A percentile compares a stretch with the other conserved stretches of the same genome.
Evolutionary conservation across 2,888 invertebrate species (phyloP).

Genomic region (Hofmannophila pseudospretella): DNA sequence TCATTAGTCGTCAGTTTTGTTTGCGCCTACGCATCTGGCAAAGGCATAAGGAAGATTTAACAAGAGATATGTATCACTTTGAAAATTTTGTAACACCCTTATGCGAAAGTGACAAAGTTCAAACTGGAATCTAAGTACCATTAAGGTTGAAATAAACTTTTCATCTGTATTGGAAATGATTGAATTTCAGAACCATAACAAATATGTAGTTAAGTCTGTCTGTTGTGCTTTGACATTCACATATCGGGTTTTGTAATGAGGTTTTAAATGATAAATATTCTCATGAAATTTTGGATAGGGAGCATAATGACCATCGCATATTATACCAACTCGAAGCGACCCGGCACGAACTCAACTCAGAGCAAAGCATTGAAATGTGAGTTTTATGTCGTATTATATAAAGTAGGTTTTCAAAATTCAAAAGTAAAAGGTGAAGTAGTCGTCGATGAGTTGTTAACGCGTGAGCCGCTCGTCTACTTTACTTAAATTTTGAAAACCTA

Average conservation of each 20-base stretch:
- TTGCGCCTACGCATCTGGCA: constrained; percentile 59
- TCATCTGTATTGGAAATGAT: constrained; percentile 40
- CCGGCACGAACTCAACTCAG: too few relatives aligned
- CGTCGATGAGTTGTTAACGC: too few relatives aligned
- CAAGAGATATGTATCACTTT: constrained; percentile 7
- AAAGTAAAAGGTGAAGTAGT: too few relatives aligned
- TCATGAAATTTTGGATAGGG: constrained; percentile 6
- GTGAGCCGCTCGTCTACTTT: too few relatives aligned
- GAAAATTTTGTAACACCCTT: constrained; percentile 5
- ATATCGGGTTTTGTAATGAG: constrained; percentile 21
- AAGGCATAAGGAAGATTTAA: constrained; percentile 36
- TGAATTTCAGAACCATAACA: constrained; percentile 45
- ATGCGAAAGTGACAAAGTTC: constrained; percentile 1
- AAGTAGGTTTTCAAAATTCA: too few relatives aligned
- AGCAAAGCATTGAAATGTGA: too few relatives aligned
- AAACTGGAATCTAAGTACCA: constrained; percentile 7
- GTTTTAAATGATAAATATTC: constrained; percentile 17
- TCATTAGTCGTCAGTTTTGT: constrained; percentile 67
- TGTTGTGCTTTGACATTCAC: constrained; percentile 22
- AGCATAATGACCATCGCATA: too few relatives aligned
- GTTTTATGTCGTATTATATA: too few relatives aligned
- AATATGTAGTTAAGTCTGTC: constrained; percentile 28
- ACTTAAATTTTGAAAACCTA: too few relatives aligned
- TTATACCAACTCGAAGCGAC: too few relatives aligned
- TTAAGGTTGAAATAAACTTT: background rate